phyloP scores from a whole-genome alignment of 92 coral and sea anemone genomes.

The Porites lobata region DNA sequence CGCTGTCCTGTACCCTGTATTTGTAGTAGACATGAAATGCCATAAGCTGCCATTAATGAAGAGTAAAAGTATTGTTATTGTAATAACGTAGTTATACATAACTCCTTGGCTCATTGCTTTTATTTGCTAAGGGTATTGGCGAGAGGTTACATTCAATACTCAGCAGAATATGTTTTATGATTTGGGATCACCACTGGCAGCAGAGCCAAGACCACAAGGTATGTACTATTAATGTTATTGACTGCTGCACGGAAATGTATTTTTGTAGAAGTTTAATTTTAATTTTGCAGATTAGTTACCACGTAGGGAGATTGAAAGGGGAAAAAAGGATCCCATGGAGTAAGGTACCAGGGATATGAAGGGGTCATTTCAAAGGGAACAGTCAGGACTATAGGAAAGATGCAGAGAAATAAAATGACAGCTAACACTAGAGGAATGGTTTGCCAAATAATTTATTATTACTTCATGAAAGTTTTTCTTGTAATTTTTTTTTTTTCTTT shows the following conservation, averaged over 20 bases:
- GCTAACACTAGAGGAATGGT: too few species aligned
- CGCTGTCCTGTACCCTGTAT: too few species aligned
- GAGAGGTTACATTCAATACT: conserved; percentile 10
- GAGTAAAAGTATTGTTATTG: too few species aligned
- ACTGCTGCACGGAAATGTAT: background rate
- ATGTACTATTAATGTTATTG: background rate
- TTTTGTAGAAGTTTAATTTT: too few species aligned
- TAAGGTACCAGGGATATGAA: background rate
- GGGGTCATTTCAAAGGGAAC: background rate
- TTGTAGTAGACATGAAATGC: too few species aligned
- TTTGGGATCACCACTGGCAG: conserved; percentile 30
- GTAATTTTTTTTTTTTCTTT: conserved; percentile 1
- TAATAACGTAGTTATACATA: too few species aligned
- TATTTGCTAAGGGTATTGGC: conserved; percentile 17
- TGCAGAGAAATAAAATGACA: background rate
- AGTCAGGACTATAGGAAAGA: background rate
- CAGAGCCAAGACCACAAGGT: conserved; percentile 76
- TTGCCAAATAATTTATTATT: background rate
- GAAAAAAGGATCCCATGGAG: background rate
- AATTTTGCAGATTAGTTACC: too few species aligned
- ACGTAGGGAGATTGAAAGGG: background rate
- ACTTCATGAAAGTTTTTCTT: background rate
- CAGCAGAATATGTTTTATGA: conserved; percentile 30
- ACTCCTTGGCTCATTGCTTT: background rate
- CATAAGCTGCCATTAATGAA: too few species aligned